Evolutionary conservation across 2,113 vertebrate species (phyloP).

Genomic region (Mesoclemmys tuberculata): DNA sequence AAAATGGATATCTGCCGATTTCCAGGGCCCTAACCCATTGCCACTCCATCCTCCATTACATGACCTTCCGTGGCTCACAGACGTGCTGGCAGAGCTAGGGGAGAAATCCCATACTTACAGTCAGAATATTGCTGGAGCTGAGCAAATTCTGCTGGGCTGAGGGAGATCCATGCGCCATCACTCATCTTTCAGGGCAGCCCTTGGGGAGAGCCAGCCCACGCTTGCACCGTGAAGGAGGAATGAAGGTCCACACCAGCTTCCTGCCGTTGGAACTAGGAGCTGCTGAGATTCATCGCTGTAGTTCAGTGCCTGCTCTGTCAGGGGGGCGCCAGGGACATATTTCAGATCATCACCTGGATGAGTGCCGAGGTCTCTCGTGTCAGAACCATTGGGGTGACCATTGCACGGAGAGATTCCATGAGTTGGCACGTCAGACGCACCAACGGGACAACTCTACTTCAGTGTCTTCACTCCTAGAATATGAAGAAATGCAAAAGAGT

Average conservation of each 20-base stretch:
- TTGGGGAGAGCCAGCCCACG: not conserved
- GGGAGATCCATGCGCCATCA: conserved; percentile 86
- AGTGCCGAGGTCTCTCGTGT: accelerated
- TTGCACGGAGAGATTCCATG: not conserved
- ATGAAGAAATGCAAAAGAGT: not conserved
- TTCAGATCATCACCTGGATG: accelerated
- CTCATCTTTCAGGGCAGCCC: conserved; percentile 80
- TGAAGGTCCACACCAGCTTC: accelerated
- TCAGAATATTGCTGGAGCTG: conserved; percentile 95
- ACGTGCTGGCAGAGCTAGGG: too few species aligned
- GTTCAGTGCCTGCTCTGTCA: accelerated
- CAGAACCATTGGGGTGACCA: not conserved
- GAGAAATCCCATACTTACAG: conserved; percentile 84
- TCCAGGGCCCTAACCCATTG: too few species aligned
- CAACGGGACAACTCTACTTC: not conserved
- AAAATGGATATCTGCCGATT: too few species aligned
- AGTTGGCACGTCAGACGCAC: not conserved
- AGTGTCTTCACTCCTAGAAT: conserved; percentile 11
- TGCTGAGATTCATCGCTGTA: not conserved
- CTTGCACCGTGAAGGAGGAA: not conserved
- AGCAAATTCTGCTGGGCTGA: conserved; percentile 90
- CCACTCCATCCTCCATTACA: not conserved
- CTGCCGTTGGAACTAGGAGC: not conserved
- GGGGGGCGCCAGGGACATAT: not conserved
- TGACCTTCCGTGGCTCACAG: not conserved